Conservation (phyloP, 2,888 invertebrate genomes). For the Drosophila flavopinicola region DNA sequence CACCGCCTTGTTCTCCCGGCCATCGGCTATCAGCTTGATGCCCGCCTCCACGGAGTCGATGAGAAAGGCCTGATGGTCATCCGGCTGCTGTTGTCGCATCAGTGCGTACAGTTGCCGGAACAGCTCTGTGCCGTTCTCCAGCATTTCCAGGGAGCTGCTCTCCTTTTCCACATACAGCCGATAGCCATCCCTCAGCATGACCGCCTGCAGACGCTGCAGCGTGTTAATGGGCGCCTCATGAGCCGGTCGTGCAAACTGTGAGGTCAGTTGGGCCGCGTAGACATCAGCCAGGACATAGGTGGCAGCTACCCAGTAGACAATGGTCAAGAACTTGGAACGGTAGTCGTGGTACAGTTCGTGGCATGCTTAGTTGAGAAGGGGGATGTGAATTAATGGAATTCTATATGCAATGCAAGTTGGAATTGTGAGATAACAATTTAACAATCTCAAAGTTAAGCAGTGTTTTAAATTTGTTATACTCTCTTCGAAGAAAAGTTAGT, state of each 20-base stretch:
- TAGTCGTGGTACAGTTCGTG: slow-evolving; percentile 86
- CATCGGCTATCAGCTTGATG: slow-evolving; percentile 87
- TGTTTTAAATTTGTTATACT: too few relatives aligned
- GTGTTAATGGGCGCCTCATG: slow-evolving; percentile 89
- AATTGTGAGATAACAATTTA: too few relatives aligned
- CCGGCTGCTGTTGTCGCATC: slow-evolving; percentile 86
- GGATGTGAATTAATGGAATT: too few relatives aligned
- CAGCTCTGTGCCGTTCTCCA: slow-evolving; percentile 91
- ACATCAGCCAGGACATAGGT: slow-evolving; percentile 92
- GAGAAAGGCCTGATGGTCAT: slow-evolving; percentile 84
- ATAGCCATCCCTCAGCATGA: slow-evolving; percentile 88
- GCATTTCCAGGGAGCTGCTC: slow-evolving; percentile 89
- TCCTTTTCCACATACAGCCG: slow-evolving; percentile 89
- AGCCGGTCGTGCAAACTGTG: slow-evolving; percentile 89
- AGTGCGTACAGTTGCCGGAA: slow-evolving; percentile 89
- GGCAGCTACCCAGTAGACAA: slow-evolving; percentile 89
- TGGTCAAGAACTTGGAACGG: slow-evolving; percentile 89
- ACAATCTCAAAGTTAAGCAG: too few relatives aligned
- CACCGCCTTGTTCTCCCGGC: slow-evolving; percentile 87
- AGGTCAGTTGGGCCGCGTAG: slow-evolving; percentile 91
- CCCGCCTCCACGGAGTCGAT: slow-evolving; percentile 90
- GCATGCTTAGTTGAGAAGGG: slow-evolving; percentile 71
- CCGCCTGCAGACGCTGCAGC: slow-evolving; percentile 87
- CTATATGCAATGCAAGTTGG: too few relatives aligned
- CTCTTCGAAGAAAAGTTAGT: too few relatives aligned